A percentile compares a stretch with the other conserved stretches of the same genome.
Evolutionary conservation across 2,113 vertebrate species (phyloP).

Genomic region (Mobula birostris): DNA sequence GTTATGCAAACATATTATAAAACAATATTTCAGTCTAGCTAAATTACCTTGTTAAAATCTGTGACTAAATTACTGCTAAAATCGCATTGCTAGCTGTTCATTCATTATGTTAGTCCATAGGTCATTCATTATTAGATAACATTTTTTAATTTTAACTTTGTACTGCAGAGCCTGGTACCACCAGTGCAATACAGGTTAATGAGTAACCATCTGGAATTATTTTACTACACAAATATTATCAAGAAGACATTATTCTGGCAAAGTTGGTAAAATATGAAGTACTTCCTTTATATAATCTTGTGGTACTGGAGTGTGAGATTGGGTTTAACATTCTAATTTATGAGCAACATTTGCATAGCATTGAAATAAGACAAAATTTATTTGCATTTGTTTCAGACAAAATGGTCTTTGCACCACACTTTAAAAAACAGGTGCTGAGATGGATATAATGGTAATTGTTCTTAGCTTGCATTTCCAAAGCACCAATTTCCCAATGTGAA

Average conservation of each 20-base stretch:
- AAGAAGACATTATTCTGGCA: neutral
- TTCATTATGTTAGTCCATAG: neutral
- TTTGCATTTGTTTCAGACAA: neutral
- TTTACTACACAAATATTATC: neutral
- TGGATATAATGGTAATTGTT: neutral
- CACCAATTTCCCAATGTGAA: neutral
- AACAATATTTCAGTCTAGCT: neutral
- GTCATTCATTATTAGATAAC: neutral
- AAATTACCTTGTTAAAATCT: neutral
- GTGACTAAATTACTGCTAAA: neutral
- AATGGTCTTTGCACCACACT: neutral
- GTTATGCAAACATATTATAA: neutral
- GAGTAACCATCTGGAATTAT: neutral
- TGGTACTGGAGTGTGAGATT: neutral
- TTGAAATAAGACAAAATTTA: neutral
- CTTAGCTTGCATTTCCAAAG: neutral
- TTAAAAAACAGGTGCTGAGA: neutral
- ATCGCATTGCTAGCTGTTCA: neutral
- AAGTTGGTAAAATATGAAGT: neutral
- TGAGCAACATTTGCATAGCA: neutral
- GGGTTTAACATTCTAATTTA: neutral
- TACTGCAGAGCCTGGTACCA: slow-evolving; percentile 17
- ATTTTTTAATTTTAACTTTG: neutral
- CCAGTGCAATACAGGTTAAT: slow-evolving; percentile 4
- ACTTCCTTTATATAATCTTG: neutral